Evolutionary conservation across 2,888 invertebrate genomes (phyloP).

Genomic region (Sesamia inferens): DNA sequence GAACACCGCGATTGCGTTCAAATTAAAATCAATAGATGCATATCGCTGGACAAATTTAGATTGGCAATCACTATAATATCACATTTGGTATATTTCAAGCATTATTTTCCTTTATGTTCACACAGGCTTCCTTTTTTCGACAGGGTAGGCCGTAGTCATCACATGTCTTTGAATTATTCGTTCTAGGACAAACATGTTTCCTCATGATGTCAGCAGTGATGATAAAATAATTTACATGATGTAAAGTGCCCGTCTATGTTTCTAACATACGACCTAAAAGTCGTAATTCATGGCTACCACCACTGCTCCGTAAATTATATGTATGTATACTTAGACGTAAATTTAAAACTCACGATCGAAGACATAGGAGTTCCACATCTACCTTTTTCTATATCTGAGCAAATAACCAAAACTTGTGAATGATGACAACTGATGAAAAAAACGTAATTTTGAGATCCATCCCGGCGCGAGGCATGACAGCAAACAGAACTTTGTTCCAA

Average conservation of each 20-base stretch:
- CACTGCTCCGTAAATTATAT: neutral
- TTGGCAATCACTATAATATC: slow-evolving; percentile 26
- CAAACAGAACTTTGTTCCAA: slow-evolving; percentile 81
- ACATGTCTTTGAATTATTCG: neutral
- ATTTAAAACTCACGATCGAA: slow-evolving; percentile 16
- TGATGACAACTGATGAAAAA: slow-evolving; percentile 64
- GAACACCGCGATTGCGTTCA: neutral
- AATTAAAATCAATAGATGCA: slow-evolving; percentile 20
- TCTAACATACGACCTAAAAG: neutral
- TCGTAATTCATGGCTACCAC: neutral
- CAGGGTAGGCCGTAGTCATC: neutral
- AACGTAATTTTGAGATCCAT: slow-evolving; percentile 82
- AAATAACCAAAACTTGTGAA: slow-evolving; percentile 57
- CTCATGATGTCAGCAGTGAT: neutral
- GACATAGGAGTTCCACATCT: slow-evolving; percentile 7
- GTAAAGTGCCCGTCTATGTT: neutral
- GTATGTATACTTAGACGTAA: slow-evolving; percentile 6
- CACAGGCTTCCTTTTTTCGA: neutral
- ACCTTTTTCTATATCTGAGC: slow-evolving; percentile 31
- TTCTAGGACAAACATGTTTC: neutral
- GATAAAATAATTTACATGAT: neutral
- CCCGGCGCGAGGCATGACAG: slow-evolving; percentile 74
- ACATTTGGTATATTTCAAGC: neutral
- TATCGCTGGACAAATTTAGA: slow-evolving; percentile 47
- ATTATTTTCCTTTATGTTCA: neutral